Evolutionary conservation across 2,113 vertebrate genomes (phyloP), one percentile per base, ranked within the genome.

Genomic region (Drymodes brunneopygia): DNA sequence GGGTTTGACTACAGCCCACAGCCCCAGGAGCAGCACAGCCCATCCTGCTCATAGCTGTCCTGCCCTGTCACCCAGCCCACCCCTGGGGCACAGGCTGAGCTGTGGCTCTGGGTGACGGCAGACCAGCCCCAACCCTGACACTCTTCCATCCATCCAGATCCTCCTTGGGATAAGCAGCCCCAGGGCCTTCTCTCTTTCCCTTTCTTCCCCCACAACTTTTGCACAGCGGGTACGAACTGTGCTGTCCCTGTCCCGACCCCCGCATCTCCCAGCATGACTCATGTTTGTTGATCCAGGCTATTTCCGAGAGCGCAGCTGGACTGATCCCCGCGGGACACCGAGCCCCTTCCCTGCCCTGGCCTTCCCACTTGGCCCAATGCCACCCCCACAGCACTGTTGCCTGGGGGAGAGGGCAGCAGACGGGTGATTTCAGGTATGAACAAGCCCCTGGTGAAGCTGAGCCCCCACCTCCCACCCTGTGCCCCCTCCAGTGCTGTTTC

Each of bases 201-300:
- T 33, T 64, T 86, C 86, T 89, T 77, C 60, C 91, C 47, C 56
- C 60, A 47, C 2, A 1, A 19, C 20, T 78, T 51, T 47, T 1
- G 8, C 88, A 29, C 3, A 1, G 94, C n/a, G 1, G 61, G 95
- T 94, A 91, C 86, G 1, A 54, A 65, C 93, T 75, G 96, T 91
- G 91, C 93, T 80, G 87, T 91, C 93, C 96, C 96, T 2, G 8
- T 72, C 71, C 92, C 42, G 53, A 58, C 64, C 92, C 87, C 50
- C 10, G 27, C 7, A 25, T 87, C 95, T 95, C 94, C 79, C 85
- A 70, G 90, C 27, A 13, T 94, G 95, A 96, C 83, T 94, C 96
- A 93, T 93, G 85, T 86, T 94, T 96, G 92, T 94, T 96, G 96
- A 96, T 86, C 94, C 66, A 57, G 86, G 86, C 90, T 94, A 95